Base-by-base conservation (phyloP, 1,140 invertebrate genomes). In the Drosophila azteca region DNA sequence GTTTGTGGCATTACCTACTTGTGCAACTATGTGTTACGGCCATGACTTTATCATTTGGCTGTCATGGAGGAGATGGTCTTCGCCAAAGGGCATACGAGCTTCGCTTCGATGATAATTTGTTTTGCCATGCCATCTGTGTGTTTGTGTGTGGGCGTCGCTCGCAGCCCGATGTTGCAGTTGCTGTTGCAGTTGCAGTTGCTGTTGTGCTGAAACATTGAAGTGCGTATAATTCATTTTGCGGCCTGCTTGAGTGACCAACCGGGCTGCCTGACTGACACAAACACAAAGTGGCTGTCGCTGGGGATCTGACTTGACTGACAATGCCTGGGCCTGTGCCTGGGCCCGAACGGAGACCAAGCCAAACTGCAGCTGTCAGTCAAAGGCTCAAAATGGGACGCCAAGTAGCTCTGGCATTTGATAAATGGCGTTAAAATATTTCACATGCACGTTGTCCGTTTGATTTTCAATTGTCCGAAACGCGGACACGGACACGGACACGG, bases 391-490 rank as follows among this genome's bases (percentile, higher is more conserved):
- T 51, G 55, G 58, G 78, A 54, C 77, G 68, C 46, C 67, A 63
- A 62, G 72, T 67, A 61, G 72, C 41, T 49, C 66, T 82, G 83
- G 64, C 75, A 78, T 66, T 88, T 83, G 82, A 88, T 87, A 82
- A 83, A 88, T 87, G 75, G 83, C 79, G 83, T 87, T 87, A 88
- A 83, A 88, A 89, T 87, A 88, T 88, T 81, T 88, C 75, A 61
- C 67, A 77, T 71, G 57, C 81, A 45, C 44, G 39, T 31, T 52
- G 24, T 73, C 62, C 67, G 58, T 66, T 80, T 54, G 67, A 74
- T 61, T 77, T 74, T 51, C 52, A 51, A 55, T 49, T 52, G 48
- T 22, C 9, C 45, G 29, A 6, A 29, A 2, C 22, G 0, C n/a
- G n/a, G n/a, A n/a, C n/a, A n/a, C n/a, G n/a, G n/a, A n/a, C n/a